phyloP scores from a whole-genome alignment of 2,797 vertebrate species.

The Dallia pectoralis region DNA sequence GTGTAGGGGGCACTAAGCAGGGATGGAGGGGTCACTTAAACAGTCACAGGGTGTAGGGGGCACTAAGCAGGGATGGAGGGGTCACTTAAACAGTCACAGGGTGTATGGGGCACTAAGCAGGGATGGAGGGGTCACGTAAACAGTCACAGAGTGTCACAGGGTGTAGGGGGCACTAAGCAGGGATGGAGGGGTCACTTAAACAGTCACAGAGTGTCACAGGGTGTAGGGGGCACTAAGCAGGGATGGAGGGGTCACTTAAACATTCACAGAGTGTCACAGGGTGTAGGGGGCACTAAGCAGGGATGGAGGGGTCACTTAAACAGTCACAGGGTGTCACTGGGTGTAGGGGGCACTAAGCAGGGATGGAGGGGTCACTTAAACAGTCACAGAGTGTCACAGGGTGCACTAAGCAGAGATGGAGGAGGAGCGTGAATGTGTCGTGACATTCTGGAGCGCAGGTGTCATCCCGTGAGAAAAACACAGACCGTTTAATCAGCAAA shows the following conservation, averaged over 20 bases:
- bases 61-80: conserved; percentile 8
- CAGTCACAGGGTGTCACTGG: neutral
- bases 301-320: conserved; percentile 8
- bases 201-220: conserved; percentile 2
- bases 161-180: neutral
- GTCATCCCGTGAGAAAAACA: conserved; percentile 36
- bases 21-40: conserved; percentile 8
- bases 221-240: neutral
- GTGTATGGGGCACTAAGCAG: neutral
- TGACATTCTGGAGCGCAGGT: conserved; percentile 38
- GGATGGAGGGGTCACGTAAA: conserved; percentile 8
- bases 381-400: too few species aligned
- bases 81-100: conserved; percentile 2
- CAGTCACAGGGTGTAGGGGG: neutral
- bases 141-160: conserved; percentile 2
- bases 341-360: neutral
- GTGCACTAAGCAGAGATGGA: conserved; percentile 9
- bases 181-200: conserved; percentile 8
- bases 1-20: neutral
- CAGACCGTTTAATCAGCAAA: conserved; percentile 56
- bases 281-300: neutral
- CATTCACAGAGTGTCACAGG: conserved; percentile 1
- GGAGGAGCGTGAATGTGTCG: conserved; percentile 26
- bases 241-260: conserved; percentile 8
- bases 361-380: too few species aligned